A percentile compares a stretch with the other conserved stretches of the same genome.
phyloP scores from a whole-genome alignment of 1,140 invertebrate species.

The Cyphomyrmex costatus region DNA sequence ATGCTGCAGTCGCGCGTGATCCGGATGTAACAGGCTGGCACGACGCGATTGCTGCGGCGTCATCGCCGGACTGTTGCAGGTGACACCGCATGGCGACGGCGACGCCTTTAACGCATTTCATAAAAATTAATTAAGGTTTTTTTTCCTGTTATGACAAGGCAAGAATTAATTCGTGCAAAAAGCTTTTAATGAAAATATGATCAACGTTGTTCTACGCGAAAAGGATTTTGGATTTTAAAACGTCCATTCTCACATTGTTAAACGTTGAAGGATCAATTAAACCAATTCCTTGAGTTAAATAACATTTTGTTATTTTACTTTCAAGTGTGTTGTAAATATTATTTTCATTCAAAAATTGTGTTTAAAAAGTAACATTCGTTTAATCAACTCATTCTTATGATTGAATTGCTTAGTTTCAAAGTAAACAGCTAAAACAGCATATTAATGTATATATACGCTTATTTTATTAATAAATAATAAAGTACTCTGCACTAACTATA shows the following conservation, averaged over 20 bases:
- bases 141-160: neutral
- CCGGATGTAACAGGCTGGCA: constrained; percentile 90
- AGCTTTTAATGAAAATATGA: neutral
- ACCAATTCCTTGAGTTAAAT: too few relatives aligned
- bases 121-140: neutral
- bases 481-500: too few relatives aligned
- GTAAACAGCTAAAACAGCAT: too few relatives aligned
- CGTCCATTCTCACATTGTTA: neutral
- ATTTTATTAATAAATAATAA: too few relatives aligned
- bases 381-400: too few relatives aligned
- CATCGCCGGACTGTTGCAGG: constrained; percentile 79
- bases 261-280: too few relatives aligned
- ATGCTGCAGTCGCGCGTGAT: constrained; percentile 89
- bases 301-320: too few relatives aligned
- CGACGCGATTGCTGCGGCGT: constrained; percentile 86
- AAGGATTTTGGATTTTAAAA: neutral
- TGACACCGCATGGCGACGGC: constrained; percentile 87
- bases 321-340: too few relatives aligned
- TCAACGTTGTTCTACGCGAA: neutral
- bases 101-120: constrained; percentile 86
- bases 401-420: too few relatives aligned
- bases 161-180: neutral
- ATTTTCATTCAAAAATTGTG: too few relatives aligned
- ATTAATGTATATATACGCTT: too few relatives aligned
- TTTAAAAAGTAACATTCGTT: too few relatives aligned